phyloP scores from a whole-genome alignment of 2,797 vertebrate species.

The Siniperca obscura region DNA sequence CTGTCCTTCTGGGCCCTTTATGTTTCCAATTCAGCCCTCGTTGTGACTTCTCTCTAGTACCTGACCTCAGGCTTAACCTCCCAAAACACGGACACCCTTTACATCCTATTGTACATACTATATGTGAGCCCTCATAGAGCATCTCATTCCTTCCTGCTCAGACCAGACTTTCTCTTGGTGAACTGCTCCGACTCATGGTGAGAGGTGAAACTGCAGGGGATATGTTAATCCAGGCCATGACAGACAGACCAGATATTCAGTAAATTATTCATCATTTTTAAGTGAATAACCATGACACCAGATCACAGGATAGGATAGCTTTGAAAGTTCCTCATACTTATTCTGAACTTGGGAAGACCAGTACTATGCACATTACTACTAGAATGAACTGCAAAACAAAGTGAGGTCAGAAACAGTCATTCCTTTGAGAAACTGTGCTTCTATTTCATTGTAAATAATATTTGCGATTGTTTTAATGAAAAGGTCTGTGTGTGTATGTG shows the following conservation, averaged over 20 bases:
- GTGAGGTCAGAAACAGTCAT: background rate
- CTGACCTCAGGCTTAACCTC: constrained; percentile 27
- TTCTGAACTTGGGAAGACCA: background rate
- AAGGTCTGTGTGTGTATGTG: background rate
- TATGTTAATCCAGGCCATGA: background rate
- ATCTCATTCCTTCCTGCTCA: constrained; percentile 79
- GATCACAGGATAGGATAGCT: background rate
- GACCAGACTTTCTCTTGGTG: constrained; percentile 80
- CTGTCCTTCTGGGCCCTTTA: background rate
- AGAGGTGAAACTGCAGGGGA: constrained; percentile 77
- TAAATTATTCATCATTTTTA: background rate
- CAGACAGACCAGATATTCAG: background rate
- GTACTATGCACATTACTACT: background rate
- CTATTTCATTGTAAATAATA: background rate
- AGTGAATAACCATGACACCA: background rate
- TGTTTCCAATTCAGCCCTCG: constrained; percentile 13
- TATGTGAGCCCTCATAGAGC: constrained; percentile 80
- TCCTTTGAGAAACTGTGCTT: background rate
- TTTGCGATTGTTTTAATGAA: constrained; percentile 11
- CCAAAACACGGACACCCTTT: constrained; percentile 17
- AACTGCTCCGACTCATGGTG: constrained; percentile 87
- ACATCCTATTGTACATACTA: constrained; percentile 8
- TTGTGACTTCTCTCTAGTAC: constrained; percentile 4
- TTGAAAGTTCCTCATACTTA: background rate
- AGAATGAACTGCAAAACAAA: background rate